Conservation (phyloP, 2,888 invertebrate species). For the Caenorhabditis zanzibari region DNA sequence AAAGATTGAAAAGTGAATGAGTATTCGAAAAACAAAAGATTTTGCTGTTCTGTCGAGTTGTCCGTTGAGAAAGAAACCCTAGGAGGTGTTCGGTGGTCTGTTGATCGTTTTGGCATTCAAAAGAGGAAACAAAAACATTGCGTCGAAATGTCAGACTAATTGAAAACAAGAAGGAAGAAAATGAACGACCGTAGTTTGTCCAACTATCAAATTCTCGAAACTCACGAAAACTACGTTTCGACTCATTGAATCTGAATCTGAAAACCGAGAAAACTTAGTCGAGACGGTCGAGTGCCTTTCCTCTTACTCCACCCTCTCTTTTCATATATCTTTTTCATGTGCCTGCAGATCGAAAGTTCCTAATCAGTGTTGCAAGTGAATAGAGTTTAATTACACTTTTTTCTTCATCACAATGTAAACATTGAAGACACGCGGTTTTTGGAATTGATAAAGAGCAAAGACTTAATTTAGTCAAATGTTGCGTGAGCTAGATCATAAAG, state of each 20-base stretch:
- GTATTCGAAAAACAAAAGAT: neutral
- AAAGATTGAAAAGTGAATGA: neutral
- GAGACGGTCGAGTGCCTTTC: constrained; percentile 21
- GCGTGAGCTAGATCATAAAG: constrained; percentile 15
- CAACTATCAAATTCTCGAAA: neutral
- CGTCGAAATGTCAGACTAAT: constrained; percentile 13
- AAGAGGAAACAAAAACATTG: constrained; percentile 30
- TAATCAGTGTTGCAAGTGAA: constrained; percentile 30
- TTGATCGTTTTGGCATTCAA: constrained; percentile 39
- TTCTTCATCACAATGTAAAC: neutral
- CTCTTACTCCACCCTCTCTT: neutral
- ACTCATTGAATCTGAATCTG: constrained; percentile 13
- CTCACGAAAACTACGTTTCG: constrained; percentile 17
- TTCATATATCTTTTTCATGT: constrained; percentile 2
- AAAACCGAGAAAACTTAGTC: constrained; percentile 1
- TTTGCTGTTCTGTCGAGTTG: neutral
- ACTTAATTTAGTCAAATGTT: constrained; percentile 2
- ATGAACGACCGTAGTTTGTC: constrained; percentile 1
- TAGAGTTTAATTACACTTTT: neutral
- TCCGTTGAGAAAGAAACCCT: constrained; percentile 42
- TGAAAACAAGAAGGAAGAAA: neutral
- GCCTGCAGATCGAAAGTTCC: constrained; percentile 7
- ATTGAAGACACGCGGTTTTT: constrained; percentile 25
- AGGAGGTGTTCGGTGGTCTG: constrained; percentile 54
- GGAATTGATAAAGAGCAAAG: constrained; percentile 14